phyloP scores from a whole-genome alignment of 2,113 vertebrate species.

The Gulo gulo region DNA sequence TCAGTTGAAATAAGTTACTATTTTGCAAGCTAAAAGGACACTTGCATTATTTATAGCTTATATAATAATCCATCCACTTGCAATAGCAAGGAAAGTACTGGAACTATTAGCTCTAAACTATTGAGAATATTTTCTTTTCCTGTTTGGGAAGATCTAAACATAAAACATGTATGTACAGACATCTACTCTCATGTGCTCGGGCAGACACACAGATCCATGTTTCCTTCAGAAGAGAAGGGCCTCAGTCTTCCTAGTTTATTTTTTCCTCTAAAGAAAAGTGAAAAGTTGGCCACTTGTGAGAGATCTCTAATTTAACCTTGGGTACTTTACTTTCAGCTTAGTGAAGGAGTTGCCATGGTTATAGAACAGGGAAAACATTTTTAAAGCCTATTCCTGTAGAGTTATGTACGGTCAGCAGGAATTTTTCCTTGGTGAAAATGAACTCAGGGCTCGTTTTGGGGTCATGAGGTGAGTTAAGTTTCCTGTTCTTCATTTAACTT shows the following conservation, averaged over 20 bases:
- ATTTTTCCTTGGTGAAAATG: conserved; percentile 17
- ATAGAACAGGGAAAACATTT: not conserved
- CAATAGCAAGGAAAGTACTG: not conserved
- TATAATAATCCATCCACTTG: not conserved
- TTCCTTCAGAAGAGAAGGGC: not conserved
- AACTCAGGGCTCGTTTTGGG: not conserved
- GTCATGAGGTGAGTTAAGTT: not conserved
- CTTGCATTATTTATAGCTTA: not conserved
- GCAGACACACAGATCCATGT: not conserved
- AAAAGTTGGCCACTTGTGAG: not conserved
- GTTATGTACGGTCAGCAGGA: not conserved
- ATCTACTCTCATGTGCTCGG: not conserved
- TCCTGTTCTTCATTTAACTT: not conserved
- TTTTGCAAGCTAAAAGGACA: not conserved
- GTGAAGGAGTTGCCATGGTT: not conserved
- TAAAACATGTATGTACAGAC: not conserved
- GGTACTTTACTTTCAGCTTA: not conserved
- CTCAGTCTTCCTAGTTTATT: not conserved
- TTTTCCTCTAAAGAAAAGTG: not conserved
- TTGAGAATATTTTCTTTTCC: not conserved
- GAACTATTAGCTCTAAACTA: not conserved
- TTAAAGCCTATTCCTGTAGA: not conserved
- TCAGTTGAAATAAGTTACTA: conserved; percentile 40
- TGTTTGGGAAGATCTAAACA: not conserved
- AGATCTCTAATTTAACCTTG: not conserved